phyloP scores from a whole-genome alignment of 2,797 vertebrate species.

The Microhierax caerulescens region DNA sequence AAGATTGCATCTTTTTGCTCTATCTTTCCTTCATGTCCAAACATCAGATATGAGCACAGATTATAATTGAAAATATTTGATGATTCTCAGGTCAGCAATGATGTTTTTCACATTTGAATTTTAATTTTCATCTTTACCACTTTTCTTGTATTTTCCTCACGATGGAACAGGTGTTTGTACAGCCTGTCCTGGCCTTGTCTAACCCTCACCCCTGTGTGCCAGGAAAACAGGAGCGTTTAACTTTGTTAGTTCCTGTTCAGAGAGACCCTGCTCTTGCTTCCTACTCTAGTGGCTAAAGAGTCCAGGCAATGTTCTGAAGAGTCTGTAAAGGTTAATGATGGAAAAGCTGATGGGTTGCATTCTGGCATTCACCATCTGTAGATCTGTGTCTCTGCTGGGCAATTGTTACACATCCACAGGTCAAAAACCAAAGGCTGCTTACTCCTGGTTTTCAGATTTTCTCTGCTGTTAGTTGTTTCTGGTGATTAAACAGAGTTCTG shows the following conservation, averaged over 20 bases:
- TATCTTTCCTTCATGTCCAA: neutral
- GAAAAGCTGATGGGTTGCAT: neutral
- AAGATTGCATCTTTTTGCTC: neutral
- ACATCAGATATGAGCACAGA: neutral
- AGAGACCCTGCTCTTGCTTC: neutral
- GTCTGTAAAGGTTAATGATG: neutral
- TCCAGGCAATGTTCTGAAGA: neutral
- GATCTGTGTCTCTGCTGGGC: neutral
- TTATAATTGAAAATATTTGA: conserved; percentile 7
- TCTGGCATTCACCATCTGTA: neutral
- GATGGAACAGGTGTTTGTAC: neutral
- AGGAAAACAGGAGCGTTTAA: neutral
- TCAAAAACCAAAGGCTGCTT: neutral
- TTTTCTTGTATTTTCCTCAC: neutral
- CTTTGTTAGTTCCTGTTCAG: neutral
- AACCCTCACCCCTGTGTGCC: neutral
- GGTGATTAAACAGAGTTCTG: neutral
- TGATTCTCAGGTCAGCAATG: neutral
- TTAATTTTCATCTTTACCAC: neutral
- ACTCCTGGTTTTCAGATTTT: neutral
- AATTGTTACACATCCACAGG: neutral
- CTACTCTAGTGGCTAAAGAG: neutral
- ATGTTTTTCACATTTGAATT: neutral
- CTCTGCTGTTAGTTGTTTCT: neutral
- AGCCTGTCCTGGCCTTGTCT: neutral